phyloP scores from a whole-genome alignment of 2,797 vertebrate genomes.

The Mormyrus hasselquistii region DNA sequence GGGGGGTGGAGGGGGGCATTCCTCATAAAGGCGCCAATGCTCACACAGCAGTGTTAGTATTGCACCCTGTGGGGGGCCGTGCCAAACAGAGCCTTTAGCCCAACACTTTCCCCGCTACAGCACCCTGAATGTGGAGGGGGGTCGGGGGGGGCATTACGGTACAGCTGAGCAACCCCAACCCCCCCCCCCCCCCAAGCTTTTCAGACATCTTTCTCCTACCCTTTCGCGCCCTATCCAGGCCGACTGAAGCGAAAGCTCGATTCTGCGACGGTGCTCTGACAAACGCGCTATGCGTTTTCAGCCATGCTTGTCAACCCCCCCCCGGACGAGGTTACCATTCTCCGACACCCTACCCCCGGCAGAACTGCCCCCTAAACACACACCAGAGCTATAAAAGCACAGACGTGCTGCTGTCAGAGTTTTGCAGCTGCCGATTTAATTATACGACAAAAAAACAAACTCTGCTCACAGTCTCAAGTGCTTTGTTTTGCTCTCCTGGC shows the following conservation, averaged over 20 bases:
- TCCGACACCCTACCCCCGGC: background rate
- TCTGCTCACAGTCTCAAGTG: background rate
- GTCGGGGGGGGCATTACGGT: background rate
- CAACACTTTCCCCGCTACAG: background rate
- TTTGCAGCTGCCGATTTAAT: background rate
- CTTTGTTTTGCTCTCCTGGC: background rate
- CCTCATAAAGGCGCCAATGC: conserved; percentile 13
- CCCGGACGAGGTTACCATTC: background rate
- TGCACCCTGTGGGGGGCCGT: background rate
- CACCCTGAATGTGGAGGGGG: background rate
- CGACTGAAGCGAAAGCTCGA: background rate
- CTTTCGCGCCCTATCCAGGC: background rate
- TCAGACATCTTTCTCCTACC: background rate
- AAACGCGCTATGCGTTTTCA: background rate
- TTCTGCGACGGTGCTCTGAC: background rate
- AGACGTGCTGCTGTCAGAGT: background rate
- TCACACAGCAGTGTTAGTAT: conserved; percentile 19
- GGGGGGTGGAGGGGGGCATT: conserved; percentile 17
- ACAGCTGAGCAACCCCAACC: background rate
- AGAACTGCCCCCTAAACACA: background rate
- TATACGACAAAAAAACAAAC: background rate
- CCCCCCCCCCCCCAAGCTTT: background rate
- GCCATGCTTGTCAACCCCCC: background rate
- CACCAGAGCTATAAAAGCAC: background rate
- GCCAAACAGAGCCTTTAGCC: conserved; percentile 16